Base-by-base conservation (phyloP, 1,140 invertebrate genomes). In the Branchinecta lynchi region DNA sequence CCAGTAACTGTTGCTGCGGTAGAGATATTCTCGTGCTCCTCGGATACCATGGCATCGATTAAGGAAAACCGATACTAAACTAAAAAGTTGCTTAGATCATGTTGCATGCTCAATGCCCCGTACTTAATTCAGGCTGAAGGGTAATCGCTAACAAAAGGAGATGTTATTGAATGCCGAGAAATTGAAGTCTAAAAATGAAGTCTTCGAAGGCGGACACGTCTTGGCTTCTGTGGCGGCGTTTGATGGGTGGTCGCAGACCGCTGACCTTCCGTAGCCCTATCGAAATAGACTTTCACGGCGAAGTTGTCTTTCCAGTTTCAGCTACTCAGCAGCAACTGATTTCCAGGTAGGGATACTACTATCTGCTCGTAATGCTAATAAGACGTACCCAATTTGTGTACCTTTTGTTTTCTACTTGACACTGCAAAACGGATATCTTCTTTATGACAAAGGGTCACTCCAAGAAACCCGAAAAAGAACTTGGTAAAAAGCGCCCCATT, bases 141-240 rank as follows among this genome's bases (percentile, higher is more conserved):
- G 51, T 60, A 60, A 60, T 60, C 51, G 17, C 51, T 20, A 60
- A 60, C 17, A 60, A 60, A 60, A 60, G 51, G 51, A 60, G 51
- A 60, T 60, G 51, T 60, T 60, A 60, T 60, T 12, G 17, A 60
- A 60, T 60, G 51, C 51, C 51, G 12, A 60, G 51, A 15, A 60
- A 60, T 60, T 60, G 12, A 60, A 60, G 51, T 20, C 12, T 60
- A 60, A 20, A 60, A 15, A 15, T 60, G 17, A 60, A 60, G 17
- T 15, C 12, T 15, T 15, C 17, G 51, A 60, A 60, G 12, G 12
- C 12, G 51, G 51, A 60, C 51, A 60, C 51, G 12, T 60, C 32
- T 60, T 60, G 12, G 51, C 51, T 60, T 60, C 51, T 60, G 51
- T 60, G 51, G 17, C 51, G 51, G 17, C 17, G 32, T 60, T 60